Conservation (phyloP, 1,140 invertebrate genomes). For the Drosophila seguyi region DNA sequence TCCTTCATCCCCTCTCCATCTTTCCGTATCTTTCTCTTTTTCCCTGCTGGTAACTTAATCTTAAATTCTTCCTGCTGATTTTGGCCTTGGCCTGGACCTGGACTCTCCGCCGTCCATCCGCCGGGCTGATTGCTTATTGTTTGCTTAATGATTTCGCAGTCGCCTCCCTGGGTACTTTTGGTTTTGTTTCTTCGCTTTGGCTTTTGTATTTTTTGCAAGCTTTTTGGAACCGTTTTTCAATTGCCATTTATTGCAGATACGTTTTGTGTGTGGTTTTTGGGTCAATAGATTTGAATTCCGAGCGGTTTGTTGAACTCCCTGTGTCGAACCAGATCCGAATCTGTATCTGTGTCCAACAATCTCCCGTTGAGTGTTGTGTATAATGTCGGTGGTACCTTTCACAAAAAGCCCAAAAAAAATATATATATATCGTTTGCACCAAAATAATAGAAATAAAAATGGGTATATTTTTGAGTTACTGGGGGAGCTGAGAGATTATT, state of each 20-base stretch:
- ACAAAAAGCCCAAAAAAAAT: slow-evolving; percentile 22
- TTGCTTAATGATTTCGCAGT: slow-evolving; percentile 76
- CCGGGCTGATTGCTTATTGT: slow-evolving; percentile 63
- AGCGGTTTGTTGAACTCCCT: slow-evolving; percentile 73
- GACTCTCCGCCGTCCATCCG: slow-evolving; percentile 8
- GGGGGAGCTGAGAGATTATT: slow-evolving; percentile 10
- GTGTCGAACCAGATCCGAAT: slow-evolving; percentile 28
- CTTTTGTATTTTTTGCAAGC: slow-evolving; percentile 16
- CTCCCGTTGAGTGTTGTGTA: slow-evolving; percentile 30
- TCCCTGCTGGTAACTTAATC: slow-evolving; percentile 27
- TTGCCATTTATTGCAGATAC: slow-evolving; percentile 53
- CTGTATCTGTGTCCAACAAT: slow-evolving; percentile 31
- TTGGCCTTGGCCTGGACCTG: slow-evolving; percentile 67
- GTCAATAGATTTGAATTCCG: slow-evolving; percentile 80
- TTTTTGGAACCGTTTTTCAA: slow-evolving; percentile 36
- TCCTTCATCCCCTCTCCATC: slow-evolving; percentile 1
- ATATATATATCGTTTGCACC: slow-evolving; percentile 12
- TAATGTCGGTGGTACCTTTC: slow-evolving; percentile 38
- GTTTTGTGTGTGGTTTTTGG: slow-evolving; percentile 61
- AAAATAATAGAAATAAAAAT: slow-evolving; percentile 25
- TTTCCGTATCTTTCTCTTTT: background rate
- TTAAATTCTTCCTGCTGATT: slow-evolving; percentile 68
- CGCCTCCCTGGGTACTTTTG: slow-evolving; percentile 15
- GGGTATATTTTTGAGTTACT: slow-evolving; percentile 6
- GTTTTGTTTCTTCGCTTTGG: slow-evolving; percentile 7